Base-by-base conservation (phyloP, 2,888 invertebrate species). In the Pristionchus fissidentatus region DNA sequence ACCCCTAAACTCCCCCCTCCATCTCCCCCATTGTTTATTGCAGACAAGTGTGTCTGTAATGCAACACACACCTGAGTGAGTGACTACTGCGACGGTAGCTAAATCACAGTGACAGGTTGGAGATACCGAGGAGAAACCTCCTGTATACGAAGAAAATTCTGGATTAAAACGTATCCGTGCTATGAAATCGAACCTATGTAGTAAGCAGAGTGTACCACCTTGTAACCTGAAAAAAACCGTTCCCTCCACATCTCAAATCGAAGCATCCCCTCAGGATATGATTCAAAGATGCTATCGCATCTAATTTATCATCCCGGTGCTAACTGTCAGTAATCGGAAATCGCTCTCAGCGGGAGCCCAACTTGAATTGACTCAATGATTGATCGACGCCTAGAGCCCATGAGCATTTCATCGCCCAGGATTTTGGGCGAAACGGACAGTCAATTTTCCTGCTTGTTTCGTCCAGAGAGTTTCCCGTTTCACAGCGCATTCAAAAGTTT, bases 1-100 rank as follows among this genome's bases (percentile, higher is more conserved):
- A 70, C 70, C 70, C 70, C 43, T 70, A 70, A 70, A 70, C 70
- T 41, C 4, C 32, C 55, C 62, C 0, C 62, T n/a, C 26, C 62
- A n/a, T 2, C 62, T 29, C 62, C 66, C 3, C n/a, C 41, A 70
- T 70, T 10, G 70, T 70, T 70, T 70, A 70, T 70, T 70, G 41
- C 70, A 1, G 8, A 3, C n/a, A 41, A 38, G 70, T 41, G 38
- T 70, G 70, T 70, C 70, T 70, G 62, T 5, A 35, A 35, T 35
- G 70, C 70, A 70, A 70, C 70, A n/a, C n/a, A n/a, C n/a, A 70
- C 70, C 70, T 70, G 70, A 70, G 70, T 70, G 70, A 70, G 22
- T 22, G 29, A n/a, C 8, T 1, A 57, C 2, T n/a, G 5, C 1
- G 41, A n/a, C 22, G n/a, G 41, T 70, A 38, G 41, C 70, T 70